Percentiles rank a stretch among this genome's conserved stretches.
Conservation (phyloP, 2,888 invertebrate species). For the Dastarcus helophoroides region DNA sequence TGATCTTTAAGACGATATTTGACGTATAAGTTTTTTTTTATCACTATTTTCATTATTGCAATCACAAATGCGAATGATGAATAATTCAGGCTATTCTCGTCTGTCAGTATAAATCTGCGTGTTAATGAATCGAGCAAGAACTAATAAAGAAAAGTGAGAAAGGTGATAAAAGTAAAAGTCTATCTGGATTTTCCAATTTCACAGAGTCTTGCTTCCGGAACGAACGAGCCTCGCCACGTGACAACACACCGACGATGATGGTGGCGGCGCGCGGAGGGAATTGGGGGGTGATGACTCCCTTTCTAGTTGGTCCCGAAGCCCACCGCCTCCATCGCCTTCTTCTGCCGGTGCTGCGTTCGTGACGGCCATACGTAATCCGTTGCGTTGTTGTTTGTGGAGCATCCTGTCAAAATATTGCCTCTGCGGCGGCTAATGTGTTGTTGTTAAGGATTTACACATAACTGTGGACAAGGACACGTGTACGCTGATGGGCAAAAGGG, state of each 20-base stretch:
- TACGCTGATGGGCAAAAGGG: too few relatives aligned
- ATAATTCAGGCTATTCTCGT: too few relatives aligned
- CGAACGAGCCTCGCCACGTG: slow-evolving; percentile 30
- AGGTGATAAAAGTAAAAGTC: slow-evolving; percentile 32
- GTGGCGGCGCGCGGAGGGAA: slow-evolving; percentile 7
- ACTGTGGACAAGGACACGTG: too few relatives aligned
- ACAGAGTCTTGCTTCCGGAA: slow-evolving; percentile 35
- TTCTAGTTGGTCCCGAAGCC: slow-evolving; percentile 6
- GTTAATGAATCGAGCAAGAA: too few relatives aligned
- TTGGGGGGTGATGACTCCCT: slow-evolving; percentile 6
- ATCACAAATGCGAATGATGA: too few relatives aligned
- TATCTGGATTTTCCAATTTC: slow-evolving; percentile 38
- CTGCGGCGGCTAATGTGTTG: too few relatives aligned
- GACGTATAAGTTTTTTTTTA: too few relatives aligned
- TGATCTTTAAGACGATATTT: too few relatives aligned
- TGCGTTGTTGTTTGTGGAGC: slow-evolving; percentile 22
- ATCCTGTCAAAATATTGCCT: slow-evolving; percentile 24
- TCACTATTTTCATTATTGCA: too few relatives aligned
- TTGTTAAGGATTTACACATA: too few relatives aligned
- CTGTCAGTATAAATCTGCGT: too few relatives aligned
- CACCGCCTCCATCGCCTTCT: not conserved
- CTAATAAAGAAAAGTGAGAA: too few relatives aligned
- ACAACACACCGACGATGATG: slow-evolving; percentile 18
- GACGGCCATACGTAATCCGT: slow-evolving; percentile 28
- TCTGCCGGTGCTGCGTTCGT: slow-evolving; percentile 14